These are phyloP conservation scores for Galleria mellonella DNA, from an alignment of 1,140 invertebrate genomes.

Conservation along the genomic window DNA sequence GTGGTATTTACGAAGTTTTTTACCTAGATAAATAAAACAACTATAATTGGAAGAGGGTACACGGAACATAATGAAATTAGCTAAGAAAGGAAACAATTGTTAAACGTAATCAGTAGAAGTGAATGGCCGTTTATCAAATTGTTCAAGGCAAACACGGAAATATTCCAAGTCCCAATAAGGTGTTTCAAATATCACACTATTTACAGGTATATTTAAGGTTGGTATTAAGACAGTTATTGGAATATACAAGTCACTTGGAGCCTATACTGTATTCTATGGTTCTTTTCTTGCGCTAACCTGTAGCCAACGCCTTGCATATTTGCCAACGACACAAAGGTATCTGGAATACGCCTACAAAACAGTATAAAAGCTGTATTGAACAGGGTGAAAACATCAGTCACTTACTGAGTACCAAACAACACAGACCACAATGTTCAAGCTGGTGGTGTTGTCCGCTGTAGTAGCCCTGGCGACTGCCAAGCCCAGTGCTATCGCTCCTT, in stretches of 20 bases:
- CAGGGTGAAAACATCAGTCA: conserved; percentile 38
- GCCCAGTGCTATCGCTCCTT: conserved; percentile 24
- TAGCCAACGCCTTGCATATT: conserved; percentile 51
- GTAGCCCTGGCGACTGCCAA: conserved; percentile 59
- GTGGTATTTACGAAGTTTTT: no score
- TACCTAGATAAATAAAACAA: no score
- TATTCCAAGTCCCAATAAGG: conserved; percentile 13
- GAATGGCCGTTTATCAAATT: conserved; percentile 51
- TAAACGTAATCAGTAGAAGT: conserved; percentile 27
- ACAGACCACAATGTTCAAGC: conserved; percentile 74
- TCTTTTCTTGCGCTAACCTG: conserved; percentile 40
- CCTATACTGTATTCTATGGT: conserved; percentile 22
- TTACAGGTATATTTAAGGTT: not conserved
- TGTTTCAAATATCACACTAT: conserved; percentile 1
- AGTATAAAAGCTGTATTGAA: conserved; percentile 47
- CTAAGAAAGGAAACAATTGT: not conserved
- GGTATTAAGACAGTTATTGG: conserved; percentile 7
- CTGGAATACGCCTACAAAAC: conserved; percentile 37
- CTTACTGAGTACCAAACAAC: conserved; percentile 41
- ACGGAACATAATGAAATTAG: not conserved
- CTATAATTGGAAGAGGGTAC: no score
- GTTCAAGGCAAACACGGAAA: conserved; percentile 45
- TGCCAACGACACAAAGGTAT: conserved; percentile 50
- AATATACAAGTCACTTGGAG: conserved; percentile 13
- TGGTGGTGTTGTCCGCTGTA: conserved; percentile 76